phyloP scores from a whole-genome alignment of 2,888 invertebrate genomes.

The Antheraea yamamai region DNA sequence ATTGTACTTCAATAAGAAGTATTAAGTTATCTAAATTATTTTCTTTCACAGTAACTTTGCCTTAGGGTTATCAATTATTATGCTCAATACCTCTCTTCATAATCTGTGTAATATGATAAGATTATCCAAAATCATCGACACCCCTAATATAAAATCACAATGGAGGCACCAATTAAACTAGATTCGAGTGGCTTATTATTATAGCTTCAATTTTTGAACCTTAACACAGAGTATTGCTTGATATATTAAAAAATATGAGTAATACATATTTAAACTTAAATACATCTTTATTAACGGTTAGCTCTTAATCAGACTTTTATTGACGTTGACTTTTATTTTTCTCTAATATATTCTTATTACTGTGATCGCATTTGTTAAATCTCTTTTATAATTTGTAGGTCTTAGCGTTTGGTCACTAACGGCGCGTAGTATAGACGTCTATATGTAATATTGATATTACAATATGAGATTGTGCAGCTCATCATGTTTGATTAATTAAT shows the following conservation, averaged over 20 bases:
- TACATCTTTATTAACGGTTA: neutral
- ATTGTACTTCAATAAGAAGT: neutral
- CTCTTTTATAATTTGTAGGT: too few relatives aligned
- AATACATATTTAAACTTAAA: neutral
- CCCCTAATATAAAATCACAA: neutral
- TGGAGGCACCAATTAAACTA: conserved; percentile 1
- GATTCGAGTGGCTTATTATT: neutral
- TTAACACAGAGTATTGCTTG: neutral
- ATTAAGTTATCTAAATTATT: too few relatives aligned
- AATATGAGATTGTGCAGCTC: too few relatives aligned
- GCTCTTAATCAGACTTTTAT: neutral
- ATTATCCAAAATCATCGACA: neutral
- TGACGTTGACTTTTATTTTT: neutral
- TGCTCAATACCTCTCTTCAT: too few relatives aligned
- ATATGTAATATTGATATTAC: too few relatives aligned
- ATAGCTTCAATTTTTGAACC: neutral
- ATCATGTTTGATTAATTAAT: too few relatives aligned
- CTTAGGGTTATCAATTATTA: too few relatives aligned
- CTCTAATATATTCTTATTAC: neutral
- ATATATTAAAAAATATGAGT: neutral
- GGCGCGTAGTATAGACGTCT: too few relatives aligned
- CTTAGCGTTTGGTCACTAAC: too few relatives aligned
- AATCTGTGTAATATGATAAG: too few relatives aligned
- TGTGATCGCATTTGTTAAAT: too few relatives aligned
- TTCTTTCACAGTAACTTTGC: too few relatives aligned